These are phyloP conservation scores for Phoenicopterus ruber DNA, from an alignment of 2,113 vertebrate genomes.

Conservation along the genomic window DNA sequence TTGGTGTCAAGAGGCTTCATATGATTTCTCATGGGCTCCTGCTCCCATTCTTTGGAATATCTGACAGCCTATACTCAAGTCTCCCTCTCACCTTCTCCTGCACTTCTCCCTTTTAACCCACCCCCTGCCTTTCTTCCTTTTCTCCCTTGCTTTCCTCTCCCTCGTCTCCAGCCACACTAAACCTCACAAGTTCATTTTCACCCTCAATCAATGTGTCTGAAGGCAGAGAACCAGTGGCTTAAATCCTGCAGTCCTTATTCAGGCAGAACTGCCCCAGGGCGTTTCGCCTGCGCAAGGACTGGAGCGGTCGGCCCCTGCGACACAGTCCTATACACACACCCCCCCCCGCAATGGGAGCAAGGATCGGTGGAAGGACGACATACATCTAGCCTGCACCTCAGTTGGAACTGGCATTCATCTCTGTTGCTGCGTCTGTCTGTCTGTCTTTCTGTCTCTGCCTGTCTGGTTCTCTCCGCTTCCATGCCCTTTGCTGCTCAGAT, in stretches of 20 bases:
- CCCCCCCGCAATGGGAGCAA: constrained; percentile 33
- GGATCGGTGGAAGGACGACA: constrained; percentile 68
- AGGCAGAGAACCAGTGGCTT: constrained; percentile 31
- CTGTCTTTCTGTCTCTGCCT: constrained; percentile 47
- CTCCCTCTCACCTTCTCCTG: constrained; percentile 23
- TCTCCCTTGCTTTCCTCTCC: neutral
- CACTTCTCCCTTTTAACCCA: constrained; percentile 28
- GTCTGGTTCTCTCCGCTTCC: constrained; percentile 52
- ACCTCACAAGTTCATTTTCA: neutral
- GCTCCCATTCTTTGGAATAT: constrained; percentile 59
- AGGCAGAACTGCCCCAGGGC: neutral
- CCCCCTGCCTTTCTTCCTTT: constrained; percentile 21
- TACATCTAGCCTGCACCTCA: constrained; percentile 53
- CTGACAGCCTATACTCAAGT: constrained; percentile 34
- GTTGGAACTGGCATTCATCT: constrained; percentile 48
- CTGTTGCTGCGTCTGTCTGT: constrained; percentile 32
- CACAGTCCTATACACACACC: constrained; percentile 8
- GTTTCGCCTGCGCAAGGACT: neutral
- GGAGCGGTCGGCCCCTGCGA: neutral
- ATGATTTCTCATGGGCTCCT: constrained; percentile 44
- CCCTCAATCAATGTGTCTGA: constrained; percentile 13
- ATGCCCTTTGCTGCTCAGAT: constrained; percentile 67
- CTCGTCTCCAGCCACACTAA: constrained; percentile 30
- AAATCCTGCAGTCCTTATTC: neutral
- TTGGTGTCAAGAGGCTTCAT: constrained; percentile 43